Percentiles rank a stretch among this genome's conserved stretches.
phyloP scores from a whole-genome alignment of 2,113 vertebrate genomes.

The Hippocampus guttulatus region DNA sequence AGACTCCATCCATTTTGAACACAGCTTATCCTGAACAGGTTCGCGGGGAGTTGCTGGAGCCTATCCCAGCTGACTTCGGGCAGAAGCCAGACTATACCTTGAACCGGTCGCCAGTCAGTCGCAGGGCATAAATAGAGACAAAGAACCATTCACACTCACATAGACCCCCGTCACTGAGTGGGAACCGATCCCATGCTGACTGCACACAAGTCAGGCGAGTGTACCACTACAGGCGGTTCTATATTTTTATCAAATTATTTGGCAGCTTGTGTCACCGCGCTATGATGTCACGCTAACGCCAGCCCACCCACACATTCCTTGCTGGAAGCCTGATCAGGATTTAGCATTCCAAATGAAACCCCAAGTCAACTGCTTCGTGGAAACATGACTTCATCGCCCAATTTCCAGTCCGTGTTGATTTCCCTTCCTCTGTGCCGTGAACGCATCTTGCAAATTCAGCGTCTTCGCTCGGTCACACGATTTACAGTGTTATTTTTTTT shows the following conservation, averaged over 20 bases:
- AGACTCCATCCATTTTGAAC: too few species aligned
- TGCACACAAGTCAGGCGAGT: too few species aligned
- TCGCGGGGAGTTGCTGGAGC: too few species aligned
- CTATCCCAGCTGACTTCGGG: too few species aligned
- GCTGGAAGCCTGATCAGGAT: not conserved
- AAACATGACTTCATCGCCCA: slow-evolving; percentile 6
- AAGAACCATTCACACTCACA: too few species aligned
- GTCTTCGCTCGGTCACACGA: not conserved
- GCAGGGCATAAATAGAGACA: too few species aligned
- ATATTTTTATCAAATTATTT: not conserved
- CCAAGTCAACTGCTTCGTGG: not conserved
- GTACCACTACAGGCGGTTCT: too few species aligned
- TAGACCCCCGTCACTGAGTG: too few species aligned
- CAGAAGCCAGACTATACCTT: too few species aligned
- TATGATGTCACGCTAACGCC: not conserved
- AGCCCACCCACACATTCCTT: not conserved
- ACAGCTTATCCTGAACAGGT: too few species aligned
- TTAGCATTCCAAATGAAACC: not conserved
- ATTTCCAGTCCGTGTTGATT: slow-evolving; percentile 2
- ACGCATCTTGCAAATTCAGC: slow-evolving; percentile 11
- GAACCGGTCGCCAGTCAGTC: too few species aligned
- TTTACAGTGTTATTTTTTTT: slow-evolving; percentile 17
- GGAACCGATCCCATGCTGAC: too few species aligned
- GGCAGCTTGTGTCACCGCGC: not conserved
- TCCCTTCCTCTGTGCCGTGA: not conserved